These are phyloP conservation scores for Chesias legatella DNA, from an alignment of 2,888 invertebrate species.

Conservation along the genomic window DNA sequence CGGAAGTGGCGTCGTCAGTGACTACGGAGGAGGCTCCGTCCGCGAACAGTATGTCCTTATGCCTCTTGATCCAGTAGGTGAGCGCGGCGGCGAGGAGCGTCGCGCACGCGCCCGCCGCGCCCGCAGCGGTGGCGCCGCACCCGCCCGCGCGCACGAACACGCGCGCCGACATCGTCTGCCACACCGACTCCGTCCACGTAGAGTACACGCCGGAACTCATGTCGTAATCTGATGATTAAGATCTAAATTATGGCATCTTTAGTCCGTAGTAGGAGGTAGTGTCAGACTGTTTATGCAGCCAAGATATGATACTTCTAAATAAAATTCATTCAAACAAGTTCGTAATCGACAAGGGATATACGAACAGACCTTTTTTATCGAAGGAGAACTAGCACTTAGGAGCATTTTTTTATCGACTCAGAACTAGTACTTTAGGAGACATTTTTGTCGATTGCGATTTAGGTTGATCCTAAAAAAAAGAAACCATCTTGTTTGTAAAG, in stretches of 20 bases:
- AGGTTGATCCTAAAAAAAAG: too few relatives aligned
- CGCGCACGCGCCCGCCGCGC: constrained; percentile 39
- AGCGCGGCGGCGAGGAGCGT: constrained; percentile 47
- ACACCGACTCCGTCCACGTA: constrained; percentile 94
- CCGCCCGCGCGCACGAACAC: constrained; percentile 88
- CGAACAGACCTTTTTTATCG: too few relatives aligned
- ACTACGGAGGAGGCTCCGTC: constrained; percentile 29
- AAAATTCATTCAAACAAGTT: too few relatives aligned
- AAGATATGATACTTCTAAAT: too few relatives aligned
- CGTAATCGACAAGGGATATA: too few relatives aligned
- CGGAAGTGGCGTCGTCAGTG: constrained; percentile 43
- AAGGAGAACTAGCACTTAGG: too few relatives aligned
- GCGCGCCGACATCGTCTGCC: constrained; percentile 86
- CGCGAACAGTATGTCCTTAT: constrained; percentile 44
- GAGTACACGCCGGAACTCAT: constrained; percentile 88
- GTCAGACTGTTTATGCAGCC: too few relatives aligned
- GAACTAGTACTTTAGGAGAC: too few relatives aligned
- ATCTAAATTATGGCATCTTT: too few relatives aligned
- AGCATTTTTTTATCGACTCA: too few relatives aligned
- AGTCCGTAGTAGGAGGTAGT: too few relatives aligned
- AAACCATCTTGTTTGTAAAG: background rate
- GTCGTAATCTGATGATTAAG: constrained; percentile 88
- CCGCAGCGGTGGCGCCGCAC: constrained; percentile 54
- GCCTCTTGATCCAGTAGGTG: constrained; percentile 54
- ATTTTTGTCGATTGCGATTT: too few relatives aligned